Base-by-base conservation (phyloP, 35 echinoderm and acorn worm genomes). In the Amphiura filiformis region DNA sequence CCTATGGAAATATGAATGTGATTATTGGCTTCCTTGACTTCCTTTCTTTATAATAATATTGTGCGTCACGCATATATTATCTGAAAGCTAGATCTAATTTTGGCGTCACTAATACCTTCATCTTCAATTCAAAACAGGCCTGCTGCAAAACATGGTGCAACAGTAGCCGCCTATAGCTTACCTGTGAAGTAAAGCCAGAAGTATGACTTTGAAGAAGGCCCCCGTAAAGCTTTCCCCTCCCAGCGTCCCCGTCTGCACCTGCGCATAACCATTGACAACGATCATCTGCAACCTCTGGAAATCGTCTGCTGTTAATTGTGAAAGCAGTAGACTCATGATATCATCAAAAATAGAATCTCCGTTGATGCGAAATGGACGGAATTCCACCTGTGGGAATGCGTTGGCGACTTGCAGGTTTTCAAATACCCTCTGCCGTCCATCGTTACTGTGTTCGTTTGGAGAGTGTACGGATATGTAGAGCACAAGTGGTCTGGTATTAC, bases 191-290 rank as follows among this genome's bases (percentile, higher is more conserved):
- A 90, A 70, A 13, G 88, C 81, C 11, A 90, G 61, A 34, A 90
- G 76, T 20, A 90, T 81, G 38, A 90, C 38, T 38, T 90, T 90
- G 64, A 90, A 82, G 65, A 84, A 90, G 22, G 88, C 80, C 20
- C 88, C 88, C 5, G 76, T 84, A 81, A 90, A 90, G 3, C 82
- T 80, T 30, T 22, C 75, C 32, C 82, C 88, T 75, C 88, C 88
- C 11, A 90, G 81, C 34, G 80, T 65, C 33, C 88, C 88, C 9
- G 88, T 90, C 28, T 82, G 81, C 39, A 65, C 70, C 38, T 90
- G 88, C 18, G 79, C 88, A 77, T 56, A 90, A 0, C 88, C 88
- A 52, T 90, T 90, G 38, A 90, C 81, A 31, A 90, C 82, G 38
- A 90, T 78, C 38, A 64, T 65, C 39, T 90, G 88, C 36, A 90